Conservation (phyloP, 2,113 vertebrate genomes). For the Stictonetta naevosa region DNA sequence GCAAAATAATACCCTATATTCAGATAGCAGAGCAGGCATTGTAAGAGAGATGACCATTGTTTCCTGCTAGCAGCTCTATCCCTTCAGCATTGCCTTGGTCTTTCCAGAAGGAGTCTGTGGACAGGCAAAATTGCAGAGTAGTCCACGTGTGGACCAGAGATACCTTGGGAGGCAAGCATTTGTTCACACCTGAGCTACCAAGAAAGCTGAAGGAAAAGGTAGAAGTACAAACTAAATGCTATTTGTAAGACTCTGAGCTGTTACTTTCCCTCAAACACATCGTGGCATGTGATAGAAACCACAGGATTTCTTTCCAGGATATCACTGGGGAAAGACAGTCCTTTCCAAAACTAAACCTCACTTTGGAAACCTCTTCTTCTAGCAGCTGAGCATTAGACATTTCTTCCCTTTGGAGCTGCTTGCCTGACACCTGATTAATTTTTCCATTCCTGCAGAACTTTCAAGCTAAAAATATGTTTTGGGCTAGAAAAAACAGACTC, state of each 20-base stretch:
- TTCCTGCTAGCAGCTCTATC: not conserved
- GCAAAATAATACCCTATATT: not conserved
- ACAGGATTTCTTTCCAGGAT: not conserved
- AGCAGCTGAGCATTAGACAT: not conserved
- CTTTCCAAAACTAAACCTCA: not conserved
- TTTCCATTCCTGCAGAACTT: not conserved
- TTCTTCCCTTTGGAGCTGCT: not conserved
- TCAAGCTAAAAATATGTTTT: not conserved
- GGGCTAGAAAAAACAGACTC: not conserved
- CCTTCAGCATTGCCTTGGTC: not conserved
- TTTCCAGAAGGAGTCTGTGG: not conserved
- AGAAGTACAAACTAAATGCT: not conserved
- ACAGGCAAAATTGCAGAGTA: not conserved
- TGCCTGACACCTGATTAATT: not conserved
- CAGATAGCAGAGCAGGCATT: not conserved
- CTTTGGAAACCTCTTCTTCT: not conserved
- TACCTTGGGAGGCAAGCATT: not conserved
- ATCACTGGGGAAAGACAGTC: not conserved
- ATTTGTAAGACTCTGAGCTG: not conserved
- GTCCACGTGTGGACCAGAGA: not conserved
- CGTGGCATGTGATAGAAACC: not conserved
- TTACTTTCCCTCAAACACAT: not conserved
- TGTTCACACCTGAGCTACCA: not conserved
- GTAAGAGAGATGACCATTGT: not conserved
- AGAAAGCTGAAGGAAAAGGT: not conserved